Conservation (phyloP, 2,888 invertebrate genomes). For the Tortricodes alternella region DNA sequence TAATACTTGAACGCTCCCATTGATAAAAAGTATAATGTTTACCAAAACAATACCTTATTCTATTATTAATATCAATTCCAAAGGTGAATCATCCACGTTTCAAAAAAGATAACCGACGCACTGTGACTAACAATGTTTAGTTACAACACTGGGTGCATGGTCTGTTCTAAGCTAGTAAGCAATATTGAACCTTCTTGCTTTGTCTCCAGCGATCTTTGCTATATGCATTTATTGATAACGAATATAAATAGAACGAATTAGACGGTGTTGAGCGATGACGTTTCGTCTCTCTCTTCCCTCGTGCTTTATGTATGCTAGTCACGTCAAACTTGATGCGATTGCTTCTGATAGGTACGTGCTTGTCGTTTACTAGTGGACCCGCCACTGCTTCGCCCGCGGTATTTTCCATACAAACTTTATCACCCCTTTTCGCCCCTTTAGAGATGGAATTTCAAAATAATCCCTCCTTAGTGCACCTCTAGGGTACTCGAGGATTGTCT, state of each 20-base stretch:
- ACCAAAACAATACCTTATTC: neutral
- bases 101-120: slow-evolving; percentile 6
- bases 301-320: too few relatives aligned
- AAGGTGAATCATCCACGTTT: neutral
- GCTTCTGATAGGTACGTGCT: too few relatives aligned
- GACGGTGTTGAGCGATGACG: neutral
- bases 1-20: too few relatives aligned
- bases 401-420: too few relatives aligned
- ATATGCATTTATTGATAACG: neutral
- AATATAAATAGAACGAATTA: neutral
- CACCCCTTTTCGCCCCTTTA: too few relatives aligned
- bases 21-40: neutral
- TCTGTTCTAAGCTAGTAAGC: neutral
- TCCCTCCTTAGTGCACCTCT: too few relatives aligned
- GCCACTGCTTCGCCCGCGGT: too few relatives aligned
- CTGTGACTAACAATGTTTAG: neutral
- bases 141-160: neutral
- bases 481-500: too few relatives aligned
- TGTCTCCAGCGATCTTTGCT: neutral
- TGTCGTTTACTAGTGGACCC: too few relatives aligned
- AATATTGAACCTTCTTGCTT: neutral
- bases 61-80: neutral
- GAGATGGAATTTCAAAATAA: too few relatives aligned
- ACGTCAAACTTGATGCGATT: too few relatives aligned
- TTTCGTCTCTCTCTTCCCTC: too few relatives aligned